Evolutionary conservation across 2,888 invertebrate species (phyloP).

Genomic region (Heliconius hortense): DNA sequence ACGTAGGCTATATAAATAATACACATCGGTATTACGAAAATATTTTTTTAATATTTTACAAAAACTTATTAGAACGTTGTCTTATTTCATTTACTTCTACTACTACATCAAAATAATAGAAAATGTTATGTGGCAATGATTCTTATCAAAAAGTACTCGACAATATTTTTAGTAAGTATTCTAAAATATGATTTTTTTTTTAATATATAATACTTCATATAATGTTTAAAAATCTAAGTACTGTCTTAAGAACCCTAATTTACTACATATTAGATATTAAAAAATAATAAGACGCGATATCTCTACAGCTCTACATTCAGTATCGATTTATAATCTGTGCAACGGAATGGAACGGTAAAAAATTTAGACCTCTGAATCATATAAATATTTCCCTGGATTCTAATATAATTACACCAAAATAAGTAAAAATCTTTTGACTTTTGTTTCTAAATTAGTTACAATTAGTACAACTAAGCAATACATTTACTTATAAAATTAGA

Average conservation of each 20-base stretch:
- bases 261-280: not conserved
- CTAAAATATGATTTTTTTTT: not conserved
- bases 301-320: not conserved
- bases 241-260: not conserved
- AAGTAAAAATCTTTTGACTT: not conserved
- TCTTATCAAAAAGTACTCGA: not conserved
- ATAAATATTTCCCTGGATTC: not conserved
- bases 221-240: not conserved
- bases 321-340: no score
- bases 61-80: no score
- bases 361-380: not conserved
- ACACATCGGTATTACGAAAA: no score
- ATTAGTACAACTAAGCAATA: not conserved
- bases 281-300: not conserved
- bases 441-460: not conserved
- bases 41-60: not conserved
- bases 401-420: not conserved
- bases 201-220: no score
- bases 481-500: not conserved
- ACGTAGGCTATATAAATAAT: no score
- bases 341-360: not conserved
- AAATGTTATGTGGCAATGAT: not conserved
- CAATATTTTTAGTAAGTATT: not conserved
- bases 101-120: not conserved
- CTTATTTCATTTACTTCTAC: not conserved